Evolutionary conservation across 2,113 vertebrate genomes (phyloP), one percentile per base, ranked within the genome.

Genomic region (Apaloderma vittatum): DNA sequence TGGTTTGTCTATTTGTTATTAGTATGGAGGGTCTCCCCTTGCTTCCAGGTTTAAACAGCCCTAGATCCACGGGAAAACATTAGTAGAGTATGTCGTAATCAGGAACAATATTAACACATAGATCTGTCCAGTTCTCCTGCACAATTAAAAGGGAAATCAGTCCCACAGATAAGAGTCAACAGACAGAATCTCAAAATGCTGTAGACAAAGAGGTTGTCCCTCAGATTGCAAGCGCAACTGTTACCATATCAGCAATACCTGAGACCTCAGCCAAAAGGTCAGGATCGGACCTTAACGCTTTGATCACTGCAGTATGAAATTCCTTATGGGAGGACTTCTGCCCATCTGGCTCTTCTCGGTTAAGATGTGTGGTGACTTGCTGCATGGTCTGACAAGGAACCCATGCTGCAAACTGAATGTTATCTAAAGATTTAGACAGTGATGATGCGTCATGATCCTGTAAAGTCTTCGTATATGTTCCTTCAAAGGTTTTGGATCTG

Each of bases 251-350:
- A 92, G 91, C 43, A 96, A 95, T 99, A 98, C 98, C 98, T 98
- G 98, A 95, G 96, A 96, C 97, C 97, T 96, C 97, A 94, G 94
- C 73, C 96, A 97, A 93, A 83, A 98, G 92, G 89, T 98, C 97
- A 74, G 93, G 90, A 74, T 85, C 75, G 20, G 97, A 98, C 97
- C 97, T 97, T 81, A 99, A 90, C 37, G 98, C 98, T 94, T 96
- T 97, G 96, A 98, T 96, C 95, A 99, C 98, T 12, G 98, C 98
- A 8, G 95, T 97, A 91, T 98, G 98, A 97, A 99, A 99, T 95
- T 99, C 98, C 97, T 97, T 97, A 27, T 98, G 98, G 19, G 97
- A 97, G 43, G 98, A 98, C 58, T 94, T 97, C 34, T 78, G 91
- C 78, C 90, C 94, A 49, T 91, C 91, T 86, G 88, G 54, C 51